Evolutionary conservation across 2,888 invertebrate species (phyloP), one percentile per base, ranked within the genome.

Genomic region (Ophonus ardosiacus): DNA sequence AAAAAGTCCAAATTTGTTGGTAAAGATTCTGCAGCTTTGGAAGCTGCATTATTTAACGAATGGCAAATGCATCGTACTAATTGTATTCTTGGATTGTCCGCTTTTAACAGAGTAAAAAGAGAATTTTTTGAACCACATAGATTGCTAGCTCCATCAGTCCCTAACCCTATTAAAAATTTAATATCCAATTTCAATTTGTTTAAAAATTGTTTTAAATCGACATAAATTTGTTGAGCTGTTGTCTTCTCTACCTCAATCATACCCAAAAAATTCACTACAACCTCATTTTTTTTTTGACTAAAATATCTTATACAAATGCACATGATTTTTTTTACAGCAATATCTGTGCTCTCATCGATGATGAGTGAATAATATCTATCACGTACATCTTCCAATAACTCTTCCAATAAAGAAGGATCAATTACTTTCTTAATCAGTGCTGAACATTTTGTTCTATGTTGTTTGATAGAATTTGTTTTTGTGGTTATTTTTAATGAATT

Each of bases 91-190:
- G 88, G 87, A 68, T 79, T 61, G 5, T 85, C 80, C 40, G 81
- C 15, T 85, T 86, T 88, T 18, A 88, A 71, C 2, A 87, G 63
- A 5, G 87, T 86, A 85, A 80, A 88, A 18, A 88, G 38, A 10
- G 87, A 88, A 85, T 88, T 86, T 56, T 87, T 85, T 85, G 86
- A 86, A 13, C 87, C 87, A 83, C 86, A 87, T 10, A 87, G 81
- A 84, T 87, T 87, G 10, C 57, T 87, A 0, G 86, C 88, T 4
- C 88, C 88, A 87, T 88, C 87, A n/a, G 88, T 87, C 13, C 88
- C 88, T 56, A 88, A 18, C 6, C 87, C 87, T 15, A 87, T 85
- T 17, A 88, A 59, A 68, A 88, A 87, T 51, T 31, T 38, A 21
- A 86, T 8, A 68, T 85, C 21, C 7, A 87, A 43, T 1, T 76